phyloP scores from a whole-genome alignment of 2,888 invertebrate species.

The Drosophila parthenogenetica region DNA sequence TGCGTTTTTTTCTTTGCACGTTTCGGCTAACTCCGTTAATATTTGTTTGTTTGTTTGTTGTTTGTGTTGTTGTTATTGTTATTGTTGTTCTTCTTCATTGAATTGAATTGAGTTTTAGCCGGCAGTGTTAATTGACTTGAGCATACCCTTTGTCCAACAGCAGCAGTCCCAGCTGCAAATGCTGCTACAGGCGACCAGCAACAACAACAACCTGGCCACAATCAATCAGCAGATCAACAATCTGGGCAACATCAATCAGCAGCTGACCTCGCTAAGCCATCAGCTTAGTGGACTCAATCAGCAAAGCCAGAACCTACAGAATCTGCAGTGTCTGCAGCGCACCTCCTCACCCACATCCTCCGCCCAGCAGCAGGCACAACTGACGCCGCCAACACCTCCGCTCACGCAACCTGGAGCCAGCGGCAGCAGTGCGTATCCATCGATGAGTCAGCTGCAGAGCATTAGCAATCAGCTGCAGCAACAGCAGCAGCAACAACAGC shows the following conservation, averaged over 20 bases:
- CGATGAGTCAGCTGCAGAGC: conserved; percentile 83
- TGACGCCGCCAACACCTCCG: conserved; percentile 81
- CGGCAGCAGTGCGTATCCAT: conserved; percentile 83
- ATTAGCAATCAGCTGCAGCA: conserved; percentile 83
- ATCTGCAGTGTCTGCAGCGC: conserved; percentile 78
- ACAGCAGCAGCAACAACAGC: conserved; percentile 72
- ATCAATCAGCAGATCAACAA: conserved; percentile 85
- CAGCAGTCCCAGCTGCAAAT: conserved; percentile 83
- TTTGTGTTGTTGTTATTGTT: conserved; percentile 29
- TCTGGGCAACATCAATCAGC: conserved; percentile 85
- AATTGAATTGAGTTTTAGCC: conserved; percentile 34
- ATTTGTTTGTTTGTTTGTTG: conserved; percentile 40
- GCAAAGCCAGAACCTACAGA: conserved; percentile 85
- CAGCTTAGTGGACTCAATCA: conserved; percentile 85
- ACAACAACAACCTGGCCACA: conserved; percentile 84
- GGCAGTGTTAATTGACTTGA: conserved; percentile 58
- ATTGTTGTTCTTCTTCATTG: not conserved
- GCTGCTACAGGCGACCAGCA: conserved; percentile 83
- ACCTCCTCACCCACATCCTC: conserved; percentile 81
- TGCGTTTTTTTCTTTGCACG: conserved; percentile 63
- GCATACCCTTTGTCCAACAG: conserved; percentile 37
- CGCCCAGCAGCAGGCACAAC: conserved; percentile 51
- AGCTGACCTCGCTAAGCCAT: conserved; percentile 83
- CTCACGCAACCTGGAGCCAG: conserved; percentile 57
- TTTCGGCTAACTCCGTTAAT: conserved; percentile 18